These are phyloP conservation scores for Drosophila obscura DNA, from an alignment of 1,140 invertebrate species.

Conservation along the genomic window DNA sequence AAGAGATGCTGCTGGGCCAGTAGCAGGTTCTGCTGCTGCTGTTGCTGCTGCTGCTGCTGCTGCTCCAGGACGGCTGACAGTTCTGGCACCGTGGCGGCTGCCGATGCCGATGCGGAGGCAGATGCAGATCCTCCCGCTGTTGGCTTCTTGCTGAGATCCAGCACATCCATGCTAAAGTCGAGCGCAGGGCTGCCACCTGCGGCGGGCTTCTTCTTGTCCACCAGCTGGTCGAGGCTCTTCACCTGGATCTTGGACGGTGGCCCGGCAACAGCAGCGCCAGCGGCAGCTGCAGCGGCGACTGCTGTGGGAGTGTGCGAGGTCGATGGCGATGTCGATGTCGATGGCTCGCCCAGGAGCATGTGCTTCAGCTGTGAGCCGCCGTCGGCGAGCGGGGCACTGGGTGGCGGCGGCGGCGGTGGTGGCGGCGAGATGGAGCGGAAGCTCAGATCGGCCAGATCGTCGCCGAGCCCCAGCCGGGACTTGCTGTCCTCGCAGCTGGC, in stretches of 20 bases:
- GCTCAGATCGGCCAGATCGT: constrained; percentile 71
- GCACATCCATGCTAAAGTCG: constrained; percentile 91
- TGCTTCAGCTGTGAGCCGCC: constrained; percentile 85
- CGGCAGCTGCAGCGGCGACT: neutral
- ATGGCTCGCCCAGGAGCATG: constrained; percentile 66
- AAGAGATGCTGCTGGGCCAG: constrained; percentile 60
- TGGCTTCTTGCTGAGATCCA: constrained; percentile 93
- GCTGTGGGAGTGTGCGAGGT: neutral
- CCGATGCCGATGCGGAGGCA: constrained; percentile 67
- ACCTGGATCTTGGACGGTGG: constrained; percentile 86
- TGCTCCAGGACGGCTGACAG: constrained; percentile 58
- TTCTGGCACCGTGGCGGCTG: constrained; percentile 79
- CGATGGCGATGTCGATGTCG: too few relatives aligned
- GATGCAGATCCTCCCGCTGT: constrained; percentile 84
- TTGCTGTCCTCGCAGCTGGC: constrained; percentile 87
- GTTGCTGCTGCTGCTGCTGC: constrained; percentile 84
- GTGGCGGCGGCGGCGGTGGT: constrained; percentile 39
- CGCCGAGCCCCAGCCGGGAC: constrained; percentile 35
- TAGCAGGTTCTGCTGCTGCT: constrained; percentile 86
- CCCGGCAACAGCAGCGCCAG: constrained; percentile 1
- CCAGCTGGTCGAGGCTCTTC: constrained; percentile 86
- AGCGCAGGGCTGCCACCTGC: constrained; percentile 85
- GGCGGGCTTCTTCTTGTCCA: constrained; percentile 83
- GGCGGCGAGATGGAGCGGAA: constrained; percentile 49
- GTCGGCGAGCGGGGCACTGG: constrained; percentile 63